These are phyloP conservation scores for Scaeva pyrastri DNA, from an alignment of 2,888 invertebrate genomes.

Conservation along the genomic window DNA sequence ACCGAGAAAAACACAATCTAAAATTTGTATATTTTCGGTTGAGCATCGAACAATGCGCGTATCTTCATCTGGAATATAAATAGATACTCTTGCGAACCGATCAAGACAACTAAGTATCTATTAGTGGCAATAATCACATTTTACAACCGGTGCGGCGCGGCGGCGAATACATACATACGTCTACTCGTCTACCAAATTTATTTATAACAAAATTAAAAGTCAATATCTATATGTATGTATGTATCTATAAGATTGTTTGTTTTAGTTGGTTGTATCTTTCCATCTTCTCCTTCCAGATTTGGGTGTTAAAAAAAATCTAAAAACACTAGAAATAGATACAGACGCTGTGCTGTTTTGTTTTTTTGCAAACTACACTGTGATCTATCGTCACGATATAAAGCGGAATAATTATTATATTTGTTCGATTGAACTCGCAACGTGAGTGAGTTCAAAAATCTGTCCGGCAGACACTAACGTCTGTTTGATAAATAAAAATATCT, in stretches of 20 bases:
- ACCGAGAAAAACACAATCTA: neutral
- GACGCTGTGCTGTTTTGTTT: slow-evolving; percentile 9
- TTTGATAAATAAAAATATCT: slow-evolving; percentile 60
- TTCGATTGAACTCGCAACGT: slow-evolving; percentile 49
- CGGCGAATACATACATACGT: neutral
- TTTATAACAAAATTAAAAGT: slow-evolving; percentile 50
- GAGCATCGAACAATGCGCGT: slow-evolving; percentile 50
- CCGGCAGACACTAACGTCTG: slow-evolving; percentile 17
- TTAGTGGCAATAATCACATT: slow-evolving; percentile 63
- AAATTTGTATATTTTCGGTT: slow-evolving; percentile 3
- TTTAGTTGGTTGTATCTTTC: slow-evolving; percentile 36
- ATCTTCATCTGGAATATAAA: slow-evolving; percentile 35
- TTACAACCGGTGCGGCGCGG: slow-evolving; percentile 25
- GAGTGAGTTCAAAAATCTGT: slow-evolving; percentile 49
- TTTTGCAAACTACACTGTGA: slow-evolving; percentile 38
- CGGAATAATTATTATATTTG: slow-evolving; percentile 1
- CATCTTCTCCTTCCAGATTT: slow-evolving; percentile 46
- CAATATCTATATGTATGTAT: slow-evolving; percentile 13
- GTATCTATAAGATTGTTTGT: too few relatives aligned
- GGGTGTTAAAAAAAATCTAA: slow-evolving; percentile 44
- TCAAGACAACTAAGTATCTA: slow-evolving; percentile 49
- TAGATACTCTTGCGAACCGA: slow-evolving; percentile 51
- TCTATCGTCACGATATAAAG: slow-evolving; percentile 33
- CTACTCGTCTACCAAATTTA: slow-evolving; percentile 36
- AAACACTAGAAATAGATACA: slow-evolving; percentile 11